Percentiles rank a stretch among this genome's conserved stretches.
phyloP scores from a whole-genome alignment of 2,888 invertebrate genomes.

The Acanthosepion lycidas region DNA sequence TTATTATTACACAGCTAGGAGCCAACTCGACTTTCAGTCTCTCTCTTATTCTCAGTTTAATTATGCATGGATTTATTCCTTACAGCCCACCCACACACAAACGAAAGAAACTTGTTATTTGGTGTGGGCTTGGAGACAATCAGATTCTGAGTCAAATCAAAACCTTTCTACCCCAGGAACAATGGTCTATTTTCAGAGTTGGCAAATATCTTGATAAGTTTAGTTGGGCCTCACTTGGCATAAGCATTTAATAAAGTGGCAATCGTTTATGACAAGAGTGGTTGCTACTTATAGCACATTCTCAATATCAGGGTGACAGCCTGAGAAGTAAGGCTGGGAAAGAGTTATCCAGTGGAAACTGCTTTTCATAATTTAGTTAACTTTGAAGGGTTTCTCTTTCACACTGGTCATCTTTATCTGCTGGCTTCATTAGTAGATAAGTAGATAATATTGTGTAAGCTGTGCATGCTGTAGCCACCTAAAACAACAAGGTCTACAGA shows the following conservation, averaged over 20 bases:
- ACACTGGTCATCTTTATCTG: neutral
- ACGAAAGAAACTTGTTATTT: neutral
- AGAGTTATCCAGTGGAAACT: neutral
- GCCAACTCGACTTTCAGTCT: neutral
- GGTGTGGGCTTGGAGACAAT: neutral
- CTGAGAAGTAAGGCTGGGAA: neutral
- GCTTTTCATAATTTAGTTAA: neutral
- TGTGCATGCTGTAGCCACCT: neutral
- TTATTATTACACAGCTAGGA: neutral
- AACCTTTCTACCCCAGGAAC: neutral
- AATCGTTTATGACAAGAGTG: neutral
- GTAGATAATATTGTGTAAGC: neutral
- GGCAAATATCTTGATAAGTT: conserved; percentile 20
- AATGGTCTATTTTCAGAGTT: conserved; percentile 33
- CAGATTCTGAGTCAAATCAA: conserved; percentile 11
- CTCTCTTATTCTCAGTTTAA: neutral
- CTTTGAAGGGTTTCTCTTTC: neutral
- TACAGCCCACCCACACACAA: too few relatives aligned
- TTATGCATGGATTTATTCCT: neutral
- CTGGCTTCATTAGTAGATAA: neutral
- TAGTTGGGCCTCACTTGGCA: conserved; percentile 21
- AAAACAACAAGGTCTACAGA: neutral
- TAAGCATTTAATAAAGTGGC: conserved; percentile 33
- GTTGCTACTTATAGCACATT: conserved; percentile 20
- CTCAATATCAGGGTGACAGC: conserved; percentile 21